phyloP scores from a whole-genome alignment of 2,888 invertebrate species.

The Dolomedes plantarius region DNA sequence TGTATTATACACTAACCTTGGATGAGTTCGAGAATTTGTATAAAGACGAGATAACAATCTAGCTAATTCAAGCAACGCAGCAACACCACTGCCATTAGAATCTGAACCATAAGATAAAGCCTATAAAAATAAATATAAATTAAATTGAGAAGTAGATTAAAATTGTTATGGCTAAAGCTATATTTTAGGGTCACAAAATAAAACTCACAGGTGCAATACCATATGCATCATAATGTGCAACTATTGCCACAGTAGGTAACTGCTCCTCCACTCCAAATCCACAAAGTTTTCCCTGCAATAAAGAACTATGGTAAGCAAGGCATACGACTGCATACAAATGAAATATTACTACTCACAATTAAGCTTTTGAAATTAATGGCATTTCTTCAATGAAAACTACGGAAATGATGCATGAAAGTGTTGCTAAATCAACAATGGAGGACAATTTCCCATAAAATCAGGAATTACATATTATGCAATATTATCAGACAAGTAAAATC shows the following conservation, averaged over 20 bases:
- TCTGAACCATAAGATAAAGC: slow-evolving; percentile 92
- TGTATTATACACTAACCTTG: slow-evolving; percentile 75
- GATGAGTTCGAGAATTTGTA: slow-evolving; percentile 82
- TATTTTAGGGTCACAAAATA: background rate
- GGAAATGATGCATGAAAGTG: too few species aligned
- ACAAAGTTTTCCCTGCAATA: slow-evolving; percentile 85
- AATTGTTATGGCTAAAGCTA: background rate
- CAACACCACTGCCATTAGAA: slow-evolving; percentile 93
- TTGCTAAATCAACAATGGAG: too few species aligned
- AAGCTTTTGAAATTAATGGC: background rate
- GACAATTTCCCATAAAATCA: too few species aligned
- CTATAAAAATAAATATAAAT: slow-evolving; percentile 78
- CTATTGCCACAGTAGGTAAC: slow-evolving; percentile 90
- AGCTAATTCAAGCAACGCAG: slow-evolving; percentile 89
- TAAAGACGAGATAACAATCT: slow-evolving; percentile 92
- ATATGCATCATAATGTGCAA: slow-evolving; percentile 94
- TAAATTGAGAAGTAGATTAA: too few species aligned
- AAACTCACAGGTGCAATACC: slow-evolving; percentile 90
- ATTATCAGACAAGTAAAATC: too few species aligned
- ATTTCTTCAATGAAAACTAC: too few species aligned
- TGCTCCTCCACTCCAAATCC: slow-evolving; percentile 84
- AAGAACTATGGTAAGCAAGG: slow-evolving; percentile 17
- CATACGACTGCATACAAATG: background rate
- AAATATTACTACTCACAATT: slow-evolving; percentile 19
- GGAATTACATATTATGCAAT: too few species aligned